A percentile compares a stretch with the other conserved stretches of the same genome.
Conservation (phyloP, 2,113 vertebrate genomes). For the Leptosomus discolor region DNA sequence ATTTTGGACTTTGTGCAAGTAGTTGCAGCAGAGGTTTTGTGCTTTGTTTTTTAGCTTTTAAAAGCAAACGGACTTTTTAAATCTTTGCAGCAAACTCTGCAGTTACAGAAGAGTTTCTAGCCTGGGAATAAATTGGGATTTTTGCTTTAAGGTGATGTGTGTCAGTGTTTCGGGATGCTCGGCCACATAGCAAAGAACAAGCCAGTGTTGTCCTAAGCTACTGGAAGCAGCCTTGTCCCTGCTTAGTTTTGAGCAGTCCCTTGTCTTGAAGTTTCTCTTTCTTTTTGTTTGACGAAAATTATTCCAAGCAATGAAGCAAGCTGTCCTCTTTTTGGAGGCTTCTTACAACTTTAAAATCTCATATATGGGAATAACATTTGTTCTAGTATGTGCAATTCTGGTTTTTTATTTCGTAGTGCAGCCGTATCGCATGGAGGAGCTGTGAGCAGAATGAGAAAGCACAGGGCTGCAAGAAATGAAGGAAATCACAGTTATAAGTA, state of each 20-base stretch:
- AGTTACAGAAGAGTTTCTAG: not conserved
- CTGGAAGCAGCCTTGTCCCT: not conserved
- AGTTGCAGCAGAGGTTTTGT: not conserved
- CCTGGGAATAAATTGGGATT: not conserved
- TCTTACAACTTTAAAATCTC: not conserved
- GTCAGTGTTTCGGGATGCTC: not conserved
- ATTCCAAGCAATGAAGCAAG: not conserved
- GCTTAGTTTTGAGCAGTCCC: not conserved
- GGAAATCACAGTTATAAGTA: not conserved
- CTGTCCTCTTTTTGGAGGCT: not conserved
- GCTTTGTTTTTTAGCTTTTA: not conserved
- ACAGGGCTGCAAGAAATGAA: not conserved
- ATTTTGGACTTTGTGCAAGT: not conserved
- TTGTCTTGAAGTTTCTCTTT: not conserved
- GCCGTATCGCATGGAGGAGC: not conserved
- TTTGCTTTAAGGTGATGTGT: not conserved
- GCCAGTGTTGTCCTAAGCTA: not conserved
- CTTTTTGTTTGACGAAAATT: not conserved
- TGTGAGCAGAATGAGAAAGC: not conserved
- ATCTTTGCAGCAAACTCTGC: not conserved
- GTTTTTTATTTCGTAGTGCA: not conserved
- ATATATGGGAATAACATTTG: accelerated
- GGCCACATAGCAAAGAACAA: not conserved
- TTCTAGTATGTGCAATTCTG: not conserved
- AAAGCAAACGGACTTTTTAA: not conserved